Percentiles rank a stretch among this genome's conserved stretches.
Conservation (phyloP, 2,888 invertebrate species). For the Heliconius aoede region DNA sequence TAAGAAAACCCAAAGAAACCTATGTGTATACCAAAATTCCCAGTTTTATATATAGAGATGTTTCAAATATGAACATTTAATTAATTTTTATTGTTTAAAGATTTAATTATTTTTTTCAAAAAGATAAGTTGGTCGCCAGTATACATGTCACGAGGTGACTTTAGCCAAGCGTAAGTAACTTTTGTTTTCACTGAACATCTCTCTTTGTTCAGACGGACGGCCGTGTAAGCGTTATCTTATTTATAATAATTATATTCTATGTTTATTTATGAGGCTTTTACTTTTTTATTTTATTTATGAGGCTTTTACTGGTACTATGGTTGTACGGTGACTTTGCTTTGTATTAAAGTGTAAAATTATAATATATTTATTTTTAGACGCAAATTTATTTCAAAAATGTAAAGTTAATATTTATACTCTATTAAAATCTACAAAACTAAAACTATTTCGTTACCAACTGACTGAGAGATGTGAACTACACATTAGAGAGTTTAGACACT, state of each 20-base stretch:
- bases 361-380: background rate
- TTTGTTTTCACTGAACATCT: slow-evolving; percentile 48
- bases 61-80: too few relatives aligned
- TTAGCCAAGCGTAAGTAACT: slow-evolving; percentile 40
- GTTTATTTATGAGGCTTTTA: slow-evolving; percentile 26
- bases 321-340: background rate
- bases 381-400: background rate
- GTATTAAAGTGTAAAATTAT: background rate
- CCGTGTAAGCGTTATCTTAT: slow-evolving; percentile 31
- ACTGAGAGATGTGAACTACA: too few relatives aligned
- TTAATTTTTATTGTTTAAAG: background rate
- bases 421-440: too few relatives aligned
- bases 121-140: slow-evolving; percentile 10
- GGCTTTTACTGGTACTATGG: background rate
- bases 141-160: slow-evolving; percentile 20
- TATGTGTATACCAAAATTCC: too few relatives aligned
- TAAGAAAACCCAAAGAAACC: too few relatives aligned
- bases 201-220: slow-evolving; percentile 41
- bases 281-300: slow-evolving; percentile 16
- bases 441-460: too few relatives aligned
- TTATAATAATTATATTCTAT: slow-evolving; percentile 20
- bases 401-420: too few relatives aligned
- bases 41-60: too few relatives aligned
- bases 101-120: background rate
- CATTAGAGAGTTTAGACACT: too few relatives aligned